Evolutionary conservation across 2,797 vertebrate genomes (phyloP).

Genomic region (Chaunax sp.): DNA sequence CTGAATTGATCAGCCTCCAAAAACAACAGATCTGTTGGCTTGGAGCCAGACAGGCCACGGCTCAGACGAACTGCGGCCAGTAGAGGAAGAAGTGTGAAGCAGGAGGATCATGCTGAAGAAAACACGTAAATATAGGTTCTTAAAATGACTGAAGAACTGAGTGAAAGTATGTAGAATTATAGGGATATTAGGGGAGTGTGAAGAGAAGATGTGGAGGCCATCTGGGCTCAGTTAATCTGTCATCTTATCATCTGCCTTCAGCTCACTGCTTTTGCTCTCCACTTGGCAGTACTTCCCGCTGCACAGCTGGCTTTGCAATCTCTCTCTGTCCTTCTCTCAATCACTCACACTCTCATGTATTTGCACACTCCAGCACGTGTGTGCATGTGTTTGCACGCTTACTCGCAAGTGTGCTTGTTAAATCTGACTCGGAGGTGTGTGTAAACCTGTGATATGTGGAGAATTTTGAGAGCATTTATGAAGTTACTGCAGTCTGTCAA

Average conservation of each 20-base stretch:
- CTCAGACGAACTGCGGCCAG: constrained; percentile 34
- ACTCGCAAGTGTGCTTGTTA: constrained; percentile 11
- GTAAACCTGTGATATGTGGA: constrained; percentile 11
- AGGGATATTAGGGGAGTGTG: constrained; percentile 29
- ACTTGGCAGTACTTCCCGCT: constrained; percentile 63
- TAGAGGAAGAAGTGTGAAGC: constrained; percentile 11
- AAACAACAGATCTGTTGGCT: constrained; percentile 42
- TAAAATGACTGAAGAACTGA: constrained; percentile 26
- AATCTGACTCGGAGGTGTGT: constrained; percentile 1
- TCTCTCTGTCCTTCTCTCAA: constrained; percentile 41
- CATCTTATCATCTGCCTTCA: constrained; percentile 68
- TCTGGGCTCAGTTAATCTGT: constrained; percentile 72
- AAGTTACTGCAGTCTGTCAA: not conserved
- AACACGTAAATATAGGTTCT: constrained; percentile 34
- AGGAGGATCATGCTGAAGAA: constrained; percentile 7
- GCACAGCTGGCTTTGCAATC: constrained; percentile 71
- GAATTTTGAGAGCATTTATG: constrained; percentile 21
- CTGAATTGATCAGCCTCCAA: constrained; percentile 48
- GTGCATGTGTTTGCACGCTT: constrained; percentile 3
- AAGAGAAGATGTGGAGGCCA: constrained; percentile 68
- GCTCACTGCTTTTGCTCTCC: constrained; percentile 56
- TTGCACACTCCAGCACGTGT: constrained; percentile 8
- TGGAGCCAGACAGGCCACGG: constrained; percentile 28
- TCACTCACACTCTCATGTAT: constrained; percentile 15
- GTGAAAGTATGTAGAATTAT: constrained; percentile 36